These are phyloP conservation scores for Atherinosoma microstoma DNA, from an alignment of 2,797 vertebrate genomes.

Conservation along the genomic window DNA sequence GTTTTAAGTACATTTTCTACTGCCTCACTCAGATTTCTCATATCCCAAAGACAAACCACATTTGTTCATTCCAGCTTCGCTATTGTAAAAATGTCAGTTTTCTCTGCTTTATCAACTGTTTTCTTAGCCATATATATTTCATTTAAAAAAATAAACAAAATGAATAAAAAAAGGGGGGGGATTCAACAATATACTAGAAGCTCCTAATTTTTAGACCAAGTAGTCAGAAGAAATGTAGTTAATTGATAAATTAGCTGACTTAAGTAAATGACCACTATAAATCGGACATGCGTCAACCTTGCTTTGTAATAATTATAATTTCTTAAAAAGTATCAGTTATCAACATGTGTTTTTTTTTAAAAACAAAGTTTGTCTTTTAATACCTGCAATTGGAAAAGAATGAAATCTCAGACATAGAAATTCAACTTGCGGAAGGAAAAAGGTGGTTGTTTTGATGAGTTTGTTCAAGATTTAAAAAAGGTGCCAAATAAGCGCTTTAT, in stretches of 20 bases:
- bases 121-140: too few relatives aligned
- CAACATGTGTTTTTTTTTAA: too few relatives aligned
- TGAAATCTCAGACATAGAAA: neutral
- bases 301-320: too few relatives aligned
- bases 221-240: neutral
- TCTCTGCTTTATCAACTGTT: neutral
- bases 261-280: neutral
- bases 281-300: neutral
- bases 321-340: too few relatives aligned
- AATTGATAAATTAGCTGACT: neutral
- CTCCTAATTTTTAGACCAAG: neutral
- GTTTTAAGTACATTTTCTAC: neutral
- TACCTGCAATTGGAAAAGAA: neutral
- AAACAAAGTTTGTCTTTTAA: neutral
- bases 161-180: too few relatives aligned
- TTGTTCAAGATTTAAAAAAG: neutral
- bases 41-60: neutral
- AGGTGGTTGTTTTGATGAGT: neutral
- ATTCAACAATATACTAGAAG: neutral
- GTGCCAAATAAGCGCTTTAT: neutral
- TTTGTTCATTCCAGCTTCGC: neutral
- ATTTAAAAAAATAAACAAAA: too few relatives aligned
- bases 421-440: neutral
- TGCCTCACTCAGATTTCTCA: neutral
- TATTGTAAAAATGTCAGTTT: neutral